These are phyloP conservation scores for Hoplias malabaricus DNA, from an alignment of 2,113 vertebrate genomes.

Conservation along the genomic window DNA sequence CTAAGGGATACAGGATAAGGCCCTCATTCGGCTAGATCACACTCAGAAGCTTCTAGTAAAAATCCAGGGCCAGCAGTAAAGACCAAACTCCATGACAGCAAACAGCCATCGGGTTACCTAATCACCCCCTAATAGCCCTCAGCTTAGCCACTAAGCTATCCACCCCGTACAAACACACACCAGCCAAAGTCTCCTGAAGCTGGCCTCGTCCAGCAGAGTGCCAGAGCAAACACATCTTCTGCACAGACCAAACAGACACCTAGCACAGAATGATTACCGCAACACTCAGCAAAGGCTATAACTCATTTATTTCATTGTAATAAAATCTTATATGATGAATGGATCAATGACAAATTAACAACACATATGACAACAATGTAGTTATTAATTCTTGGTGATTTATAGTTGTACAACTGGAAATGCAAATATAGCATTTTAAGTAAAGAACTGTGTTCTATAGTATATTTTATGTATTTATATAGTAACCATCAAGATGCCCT, in stretches of 20 bases:
- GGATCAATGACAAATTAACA: no score
- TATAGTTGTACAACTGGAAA: no score
- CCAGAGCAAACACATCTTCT: conserved; percentile 36
- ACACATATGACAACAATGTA: no score
- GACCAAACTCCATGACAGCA: conserved; percentile 42
- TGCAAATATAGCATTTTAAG: no score
- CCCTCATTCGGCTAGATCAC: conserved; percentile 52
- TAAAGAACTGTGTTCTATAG: no score
- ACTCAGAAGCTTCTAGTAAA: conserved; percentile 48
- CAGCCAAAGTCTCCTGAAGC: conserved; percentile 34
- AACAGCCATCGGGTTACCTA: conserved; percentile 51
- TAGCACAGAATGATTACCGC: not conserved
- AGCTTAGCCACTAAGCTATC: conserved; percentile 46
- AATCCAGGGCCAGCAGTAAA: conserved; percentile 34
- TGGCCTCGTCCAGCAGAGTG: not conserved
- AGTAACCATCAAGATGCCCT: no score
- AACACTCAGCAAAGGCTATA: not conserved
- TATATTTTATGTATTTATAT: no score
- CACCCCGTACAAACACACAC: conserved; percentile 36
- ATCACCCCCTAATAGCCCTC: conserved; percentile 50
- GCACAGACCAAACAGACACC: conserved; percentile 1
- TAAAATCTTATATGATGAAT: not conserved
- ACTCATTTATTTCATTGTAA: not conserved
- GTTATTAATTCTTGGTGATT: no score
- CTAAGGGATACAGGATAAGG: conserved; percentile 54